These are phyloP conservation scores for Mamestra brassicae DNA, from an alignment of 2,888 invertebrate genomes.

Conservation along the genomic window DNA sequence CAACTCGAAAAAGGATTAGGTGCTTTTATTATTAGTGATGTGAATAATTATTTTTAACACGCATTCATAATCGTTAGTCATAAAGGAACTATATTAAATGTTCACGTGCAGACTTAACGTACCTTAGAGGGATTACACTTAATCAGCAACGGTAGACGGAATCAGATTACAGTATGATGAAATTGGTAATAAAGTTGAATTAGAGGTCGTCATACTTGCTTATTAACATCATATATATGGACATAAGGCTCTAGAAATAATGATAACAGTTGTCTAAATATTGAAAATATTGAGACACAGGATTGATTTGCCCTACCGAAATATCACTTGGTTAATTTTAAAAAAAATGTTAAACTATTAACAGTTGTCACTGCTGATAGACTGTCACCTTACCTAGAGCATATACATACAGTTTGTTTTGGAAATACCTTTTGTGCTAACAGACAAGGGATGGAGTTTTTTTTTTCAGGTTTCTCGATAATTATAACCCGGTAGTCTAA, in stretches of 20 bases:
- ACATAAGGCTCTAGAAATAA: neutral
- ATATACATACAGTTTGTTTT: too few species aligned
- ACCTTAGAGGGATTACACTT: constrained; percentile 15
- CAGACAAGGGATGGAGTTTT: too few species aligned
- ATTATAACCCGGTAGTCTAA: too few species aligned
- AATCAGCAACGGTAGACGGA: constrained; percentile 25
- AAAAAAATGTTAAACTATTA: neutral
- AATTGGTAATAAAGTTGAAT: constrained; percentile 8
- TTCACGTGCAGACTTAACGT: neutral
- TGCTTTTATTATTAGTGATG: neutral
- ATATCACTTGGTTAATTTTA: neutral
- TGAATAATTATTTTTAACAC: neutral
- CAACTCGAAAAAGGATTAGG: neutral
- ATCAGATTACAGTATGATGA: constrained; percentile 19
- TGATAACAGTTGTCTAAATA: neutral
- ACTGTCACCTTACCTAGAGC: too few species aligned
- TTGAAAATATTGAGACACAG: neutral
- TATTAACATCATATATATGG: neutral
- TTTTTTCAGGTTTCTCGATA: too few species aligned
- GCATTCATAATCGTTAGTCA: neutral
- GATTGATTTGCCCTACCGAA: neutral
- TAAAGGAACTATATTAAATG: neutral
- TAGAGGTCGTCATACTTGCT: neutral
- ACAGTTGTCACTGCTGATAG: too few species aligned
- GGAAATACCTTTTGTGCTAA: too few species aligned